These are phyloP conservation scores for Nephrocerus scutellatus DNA, from an alignment of 2,888 invertebrate species.

Conservation along the genomic window DNA sequence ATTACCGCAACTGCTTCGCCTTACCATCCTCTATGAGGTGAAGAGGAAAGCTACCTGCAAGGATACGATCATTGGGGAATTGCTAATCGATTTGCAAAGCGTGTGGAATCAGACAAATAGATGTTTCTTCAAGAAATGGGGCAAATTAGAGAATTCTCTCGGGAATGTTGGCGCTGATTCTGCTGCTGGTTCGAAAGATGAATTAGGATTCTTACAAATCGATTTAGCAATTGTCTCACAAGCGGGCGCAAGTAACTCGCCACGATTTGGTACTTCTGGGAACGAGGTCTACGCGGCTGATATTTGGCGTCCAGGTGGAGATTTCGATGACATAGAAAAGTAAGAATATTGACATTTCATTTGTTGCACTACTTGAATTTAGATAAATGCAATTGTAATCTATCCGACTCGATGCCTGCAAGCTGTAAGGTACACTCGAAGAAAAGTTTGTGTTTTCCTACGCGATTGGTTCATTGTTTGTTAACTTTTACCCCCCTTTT, in stretches of 20 bases:
- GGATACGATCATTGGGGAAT: constrained; percentile 54
- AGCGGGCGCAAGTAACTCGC: too few relatives aligned
- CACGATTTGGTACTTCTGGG: neutral
- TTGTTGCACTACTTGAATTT: too few relatives aligned
- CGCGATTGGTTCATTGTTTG: too few relatives aligned
- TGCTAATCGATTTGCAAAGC: constrained; percentile 58
- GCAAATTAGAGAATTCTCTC: constrained; percentile 62
- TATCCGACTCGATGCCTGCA: too few relatives aligned
- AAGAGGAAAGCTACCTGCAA: constrained; percentile 49
- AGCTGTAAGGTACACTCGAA: too few relatives aligned
- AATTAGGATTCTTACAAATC: constrained; percentile 72
- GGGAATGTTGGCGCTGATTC: constrained; percentile 33
- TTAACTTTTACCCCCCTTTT: too few relatives aligned
- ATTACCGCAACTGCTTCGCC: constrained; percentile 53
- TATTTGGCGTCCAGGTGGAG: constrained; percentile 30
- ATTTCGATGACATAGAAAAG: constrained; percentile 65
- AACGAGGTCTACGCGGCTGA: constrained; percentile 16
- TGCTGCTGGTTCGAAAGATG: constrained; percentile 44
- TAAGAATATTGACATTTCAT: constrained; percentile 13
- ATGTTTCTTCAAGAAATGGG: constrained; percentile 82
- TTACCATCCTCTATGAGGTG: constrained; percentile 56
- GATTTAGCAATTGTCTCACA: constrained; percentile 67
- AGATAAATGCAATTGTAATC: too few relatives aligned
- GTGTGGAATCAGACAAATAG: constrained; percentile 73
- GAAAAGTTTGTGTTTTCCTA: too few relatives aligned